Base-by-base conservation (phyloP, 2,797 vertebrate species). In the Antrozous pallidus region DNA sequence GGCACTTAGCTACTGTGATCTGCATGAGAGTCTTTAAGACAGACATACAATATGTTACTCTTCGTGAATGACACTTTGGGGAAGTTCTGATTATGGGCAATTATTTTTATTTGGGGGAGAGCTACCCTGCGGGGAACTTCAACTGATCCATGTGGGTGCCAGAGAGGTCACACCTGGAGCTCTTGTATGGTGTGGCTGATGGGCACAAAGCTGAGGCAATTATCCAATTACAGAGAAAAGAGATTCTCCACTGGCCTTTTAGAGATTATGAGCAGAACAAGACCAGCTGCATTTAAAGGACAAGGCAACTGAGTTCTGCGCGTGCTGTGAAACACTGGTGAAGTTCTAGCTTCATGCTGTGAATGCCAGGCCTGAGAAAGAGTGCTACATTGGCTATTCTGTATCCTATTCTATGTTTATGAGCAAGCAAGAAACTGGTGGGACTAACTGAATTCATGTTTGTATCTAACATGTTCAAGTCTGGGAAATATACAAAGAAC, bases 401-500 rank as follows among this genome's bases (percentile, higher is more conserved):
- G 40, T 54, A 82, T 82, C n/a, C 17, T 6, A 31, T 56, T 78
- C 71, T 82, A 4, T 13, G n/a, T 54, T 65, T 42, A 49, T 31
- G 70, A 85, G 18, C n/a, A 71, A 28, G 36, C 8, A 81, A n/a
- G 38, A 63, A 65, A n/a, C 22, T 65, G n/a, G 13, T 74, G 31
- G 81, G 33, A 51, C 18, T 45, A 79, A 61, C 4, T 83, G 36
- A 56, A n/a, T 75, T 94, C 28, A 63, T 47, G 20, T 70, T 54
- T 71, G 33, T 61, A 49, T 36, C 5, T 28, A 24, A 75, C 7
- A 47, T 18, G 24, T 49, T 81, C 40, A 67, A 90, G 47, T 71
- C 17, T 75, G 17, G 31, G 69, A 84, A 91, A 38, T 74, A 40
- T 22, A 69, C 24, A 86, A 77, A 82, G 65, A 77, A 73, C 22